A percentile compares a stretch with the other conserved stretches of the same genome.
These are phyloP conservation scores for Plumapathes pennacea DNA, from an alignment of 92 coral and sea anemone species.

Conservation along the genomic window DNA sequence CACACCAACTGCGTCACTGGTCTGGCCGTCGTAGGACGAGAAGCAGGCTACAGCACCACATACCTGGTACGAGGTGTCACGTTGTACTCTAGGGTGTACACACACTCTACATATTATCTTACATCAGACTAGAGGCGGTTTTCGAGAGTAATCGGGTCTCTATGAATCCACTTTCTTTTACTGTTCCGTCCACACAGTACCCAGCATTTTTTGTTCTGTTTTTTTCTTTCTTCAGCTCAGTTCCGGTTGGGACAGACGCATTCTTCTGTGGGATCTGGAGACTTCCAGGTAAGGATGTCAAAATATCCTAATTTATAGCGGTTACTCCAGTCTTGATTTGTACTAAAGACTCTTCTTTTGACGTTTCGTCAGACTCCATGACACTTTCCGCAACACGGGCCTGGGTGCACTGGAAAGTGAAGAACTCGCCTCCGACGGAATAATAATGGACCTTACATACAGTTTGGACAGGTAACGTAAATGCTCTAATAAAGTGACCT, in stretches of 20 bases:
- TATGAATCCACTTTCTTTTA: too few relatives aligned
- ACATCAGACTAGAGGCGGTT: too few relatives aligned
- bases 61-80: constrained; percentile 58
- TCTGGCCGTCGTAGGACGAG: constrained; percentile 83
- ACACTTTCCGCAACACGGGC: constrained; percentile 74
- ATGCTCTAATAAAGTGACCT: too few relatives aligned
- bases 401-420: constrained; percentile 45
- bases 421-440: constrained; percentile 94
- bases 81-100: too few relatives aligned
- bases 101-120: too few relatives aligned
- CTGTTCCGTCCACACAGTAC: neutral
- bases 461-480: constrained; percentile 81
- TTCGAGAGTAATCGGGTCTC: too few relatives aligned
- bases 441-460: constrained; percentile 91
- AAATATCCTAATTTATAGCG: too few relatives aligned
- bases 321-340: neutral
- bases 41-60: constrained; percentile 79
- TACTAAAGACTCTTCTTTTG: neutral
- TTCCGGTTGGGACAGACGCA: constrained; percentile 96
- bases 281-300: constrained; percentile 77
- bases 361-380: constrained; percentile 68
- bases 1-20: constrained; percentile 92
- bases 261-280: constrained; percentile 93
- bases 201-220: neutral
- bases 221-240: constrained; percentile 54